Evolutionary conservation across 2,888 invertebrate genomes (phyloP), one percentile per base, ranked within the genome.

Genomic region (Leptinotarsa rubiginosa): DNA sequence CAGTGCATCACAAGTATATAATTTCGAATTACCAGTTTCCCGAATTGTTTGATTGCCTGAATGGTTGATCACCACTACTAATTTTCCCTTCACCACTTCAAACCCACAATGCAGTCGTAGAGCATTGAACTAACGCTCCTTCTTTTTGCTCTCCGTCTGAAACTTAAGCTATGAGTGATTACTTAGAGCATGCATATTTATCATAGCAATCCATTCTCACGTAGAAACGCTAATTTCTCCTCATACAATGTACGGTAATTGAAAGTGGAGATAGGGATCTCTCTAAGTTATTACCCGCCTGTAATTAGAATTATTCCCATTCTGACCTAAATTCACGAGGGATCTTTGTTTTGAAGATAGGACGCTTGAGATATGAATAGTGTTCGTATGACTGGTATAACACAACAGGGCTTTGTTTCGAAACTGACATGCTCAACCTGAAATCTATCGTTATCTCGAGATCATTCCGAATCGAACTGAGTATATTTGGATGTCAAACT

Each of bases 121-220:
- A 41, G 10, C 10, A 41, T 41, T 41, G 41, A 56, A 56, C 31
- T 62, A 16, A 62, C n/a, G 16, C 41, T 62, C 31, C 62, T 25
- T 31, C 31, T 16, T 25, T 15, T 18, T n/a, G 25, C 31, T 31
- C 62, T 62, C 7, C 41, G 12, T 16, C 62, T 31, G 31, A 16
- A n/a, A 62, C 31, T 16, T 16, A 62, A 16, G 62, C 31, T 62
- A 31, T 62, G 62, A 62, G 31, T 62, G 5, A 25, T 62, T 62
- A 62, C 69, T 15, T 25, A 59, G 67, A 73, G 65, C 75, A 73
- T 73, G 73, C 67, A 73, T 75, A 75, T 75, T 75, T 75, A 75
- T 75, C 75, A 62, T 47, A 47, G 64, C 73, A 73, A 75, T 75
- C 73, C 54, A 72, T 73, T 75, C 54, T 68, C 73, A 4, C 64